phyloP scores from a whole-genome alignment of 2,113 vertebrate species.

The Promerops cafer region DNA sequence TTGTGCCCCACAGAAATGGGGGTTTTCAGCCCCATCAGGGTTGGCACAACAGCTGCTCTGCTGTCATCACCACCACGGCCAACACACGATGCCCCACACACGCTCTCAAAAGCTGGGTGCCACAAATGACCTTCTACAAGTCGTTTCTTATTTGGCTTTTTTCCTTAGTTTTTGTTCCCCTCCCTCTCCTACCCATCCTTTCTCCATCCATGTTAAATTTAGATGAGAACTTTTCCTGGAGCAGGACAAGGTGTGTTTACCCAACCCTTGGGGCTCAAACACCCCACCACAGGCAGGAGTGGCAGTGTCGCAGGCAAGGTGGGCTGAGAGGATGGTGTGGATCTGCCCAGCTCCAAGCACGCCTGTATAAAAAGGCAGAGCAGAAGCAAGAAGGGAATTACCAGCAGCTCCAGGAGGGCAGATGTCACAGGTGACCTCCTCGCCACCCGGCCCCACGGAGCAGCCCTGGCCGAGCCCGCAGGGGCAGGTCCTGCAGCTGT shows the following conservation, averaged over 20 bases:
- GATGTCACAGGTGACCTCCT: constrained; percentile 72
- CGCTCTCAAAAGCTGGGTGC: rapidly evolving
- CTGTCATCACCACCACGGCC: rapidly evolving
- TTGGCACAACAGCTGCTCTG: background rate
- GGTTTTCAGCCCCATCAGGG: rapidly evolving
- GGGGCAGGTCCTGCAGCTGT: constrained; percentile 77
- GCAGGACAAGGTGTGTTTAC: background rate
- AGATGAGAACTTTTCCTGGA: background rate
- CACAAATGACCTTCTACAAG: background rate
- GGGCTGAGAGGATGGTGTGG: background rate
- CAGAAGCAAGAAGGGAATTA: constrained; percentile 23
- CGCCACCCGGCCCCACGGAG: constrained; percentile 35
- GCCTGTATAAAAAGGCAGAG: background rate
- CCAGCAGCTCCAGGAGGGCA: constrained; percentile 82
- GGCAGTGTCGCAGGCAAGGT: rapidly evolving
- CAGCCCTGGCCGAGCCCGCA: constrained; percentile 77
- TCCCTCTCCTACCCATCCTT: background rate
- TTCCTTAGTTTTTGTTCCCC: rapidly evolving
- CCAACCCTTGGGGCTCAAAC: background rate
- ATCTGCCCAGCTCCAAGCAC: background rate
- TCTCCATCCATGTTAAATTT: background rate
- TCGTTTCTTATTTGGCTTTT: rapidly evolving
- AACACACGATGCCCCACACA: rapidly evolving
- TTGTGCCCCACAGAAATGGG: background rate
- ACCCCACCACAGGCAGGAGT: rapidly evolving